phyloP scores from a whole-genome alignment of 1,140 invertebrate species.

The Bombus soroeensis region DNA sequence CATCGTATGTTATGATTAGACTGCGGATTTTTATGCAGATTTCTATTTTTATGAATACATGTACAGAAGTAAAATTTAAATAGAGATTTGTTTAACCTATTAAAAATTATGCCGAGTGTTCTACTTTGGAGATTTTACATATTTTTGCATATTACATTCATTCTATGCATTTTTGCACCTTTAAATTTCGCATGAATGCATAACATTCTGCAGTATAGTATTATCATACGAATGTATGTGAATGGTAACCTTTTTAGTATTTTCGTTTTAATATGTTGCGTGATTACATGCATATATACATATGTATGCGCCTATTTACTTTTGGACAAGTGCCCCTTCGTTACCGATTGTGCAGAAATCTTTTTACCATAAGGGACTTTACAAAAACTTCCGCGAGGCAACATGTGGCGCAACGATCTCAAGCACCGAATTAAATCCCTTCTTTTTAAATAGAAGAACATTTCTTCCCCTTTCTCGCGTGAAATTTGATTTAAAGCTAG shows the following conservation, averaged over 20 bases:
- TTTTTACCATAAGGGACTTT: constrained; percentile 3
- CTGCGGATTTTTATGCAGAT: too few relatives aligned
- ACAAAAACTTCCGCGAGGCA: neutral
- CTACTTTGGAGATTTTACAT: too few relatives aligned
- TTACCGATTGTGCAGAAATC: constrained; percentile 6
- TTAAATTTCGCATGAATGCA: too few relatives aligned
- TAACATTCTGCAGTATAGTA: too few relatives aligned
- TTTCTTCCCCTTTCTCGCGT: neutral
- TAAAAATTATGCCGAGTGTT: too few relatives aligned
- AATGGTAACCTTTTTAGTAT: neutral
- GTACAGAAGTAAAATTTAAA: too few relatives aligned
- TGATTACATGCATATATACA: neutral
- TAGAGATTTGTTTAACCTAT: too few relatives aligned
- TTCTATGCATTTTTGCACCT: too few relatives aligned
- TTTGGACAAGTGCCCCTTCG: neutral
- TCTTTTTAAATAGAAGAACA: neutral
- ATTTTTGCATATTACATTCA: too few relatives aligned
- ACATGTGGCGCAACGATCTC: constrained; percentile 11
- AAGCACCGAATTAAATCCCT: neutral
- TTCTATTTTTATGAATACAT: too few relatives aligned
- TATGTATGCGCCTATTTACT: neutral
- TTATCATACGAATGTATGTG: too few relatives aligned
- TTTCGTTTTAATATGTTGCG: too few relatives aligned
- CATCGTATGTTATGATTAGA: neutral
- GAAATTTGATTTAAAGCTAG: neutral